These are phyloP conservation scores for Cyphomyrus discorhynchus DNA, from an alignment of 2,113 vertebrate species.

Conservation along the genomic window DNA sequence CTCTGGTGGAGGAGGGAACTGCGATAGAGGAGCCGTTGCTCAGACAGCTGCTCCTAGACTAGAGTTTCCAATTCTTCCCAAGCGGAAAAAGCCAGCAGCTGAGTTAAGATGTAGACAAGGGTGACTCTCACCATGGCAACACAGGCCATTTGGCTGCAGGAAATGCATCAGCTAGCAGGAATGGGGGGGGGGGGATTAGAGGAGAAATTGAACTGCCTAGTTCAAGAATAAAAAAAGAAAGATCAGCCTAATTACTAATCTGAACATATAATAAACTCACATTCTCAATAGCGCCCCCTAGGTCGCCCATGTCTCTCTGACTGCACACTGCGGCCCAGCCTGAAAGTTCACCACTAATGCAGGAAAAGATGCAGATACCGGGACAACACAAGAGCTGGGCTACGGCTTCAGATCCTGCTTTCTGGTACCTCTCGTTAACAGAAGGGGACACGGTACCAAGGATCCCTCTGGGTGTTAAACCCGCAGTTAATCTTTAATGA, in stretches of 20 bases:
- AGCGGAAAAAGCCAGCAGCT: not conserved
- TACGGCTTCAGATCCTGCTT: not conserved
- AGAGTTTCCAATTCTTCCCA: not conserved
- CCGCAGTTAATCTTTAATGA: not conserved
- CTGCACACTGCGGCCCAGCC: not conserved
- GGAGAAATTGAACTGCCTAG: not conserved
- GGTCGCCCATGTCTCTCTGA: not conserved
- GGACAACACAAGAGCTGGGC: not conserved
- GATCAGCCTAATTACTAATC: not conserved
- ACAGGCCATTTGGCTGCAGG: not conserved
- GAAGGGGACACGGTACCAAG: not conserved
- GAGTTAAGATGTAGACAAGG: not conserved
- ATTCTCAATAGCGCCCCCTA: not conserved
- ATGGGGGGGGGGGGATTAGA: not conserved
- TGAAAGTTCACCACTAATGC: not conserved
- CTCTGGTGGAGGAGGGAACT: not conserved
- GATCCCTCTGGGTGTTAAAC: not conserved
- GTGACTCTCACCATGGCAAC: not conserved
- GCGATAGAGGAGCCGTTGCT: not conserved
- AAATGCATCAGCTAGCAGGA: not conserved
- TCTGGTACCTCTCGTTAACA: not conserved
- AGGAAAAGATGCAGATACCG: not conserved
- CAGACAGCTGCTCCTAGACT: not conserved
- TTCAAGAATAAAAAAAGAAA: not conserved
- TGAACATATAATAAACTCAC: not conserved